Evolutionary conservation across 2,797 vertebrate genomes (phyloP).

Genomic region (Denticeps clupeoides): DNA sequence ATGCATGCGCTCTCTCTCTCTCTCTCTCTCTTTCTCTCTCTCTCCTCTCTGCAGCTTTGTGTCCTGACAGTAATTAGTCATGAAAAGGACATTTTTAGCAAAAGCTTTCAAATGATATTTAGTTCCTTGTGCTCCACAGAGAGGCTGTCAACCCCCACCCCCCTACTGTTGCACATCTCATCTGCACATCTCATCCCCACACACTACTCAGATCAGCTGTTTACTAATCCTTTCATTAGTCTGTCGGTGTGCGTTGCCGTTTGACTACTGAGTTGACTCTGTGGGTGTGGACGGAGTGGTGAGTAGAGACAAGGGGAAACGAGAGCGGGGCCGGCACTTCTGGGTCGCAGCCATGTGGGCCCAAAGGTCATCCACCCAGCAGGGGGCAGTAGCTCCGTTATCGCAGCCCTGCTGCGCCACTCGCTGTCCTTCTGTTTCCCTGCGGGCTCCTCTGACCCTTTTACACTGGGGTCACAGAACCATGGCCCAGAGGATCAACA

Average conservation of each 20-base stretch:
- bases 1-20: background rate
- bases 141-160: conserved; percentile 25
- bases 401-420: conserved; percentile 31
- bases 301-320: conserved; percentile 6
- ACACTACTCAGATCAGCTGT: background rate
- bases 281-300: background rate
- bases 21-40: conserved; percentile 26
- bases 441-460: conserved; percentile 18
- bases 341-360: background rate
- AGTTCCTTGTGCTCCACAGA: conserved; percentile 47
- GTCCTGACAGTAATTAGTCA: conserved; percentile 68
- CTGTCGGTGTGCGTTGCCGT: too few species aligned
- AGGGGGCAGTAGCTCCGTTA: conserved; percentile 47
- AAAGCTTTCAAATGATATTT: conserved; percentile 63
- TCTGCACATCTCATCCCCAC: background rate
- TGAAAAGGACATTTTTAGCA: conserved; percentile 68
- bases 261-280: background rate
- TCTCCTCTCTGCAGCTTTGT: conserved; percentile 30
- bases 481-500: conserved; percentile 9
- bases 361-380: conserved; percentile 56
- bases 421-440: conserved; percentile 29
- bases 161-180: background rate
- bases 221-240: too few species aligned
- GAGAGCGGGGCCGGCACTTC: conserved; percentile 24
- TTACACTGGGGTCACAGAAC: too few species aligned